Conservation (phyloP, 2,113 vertebrate species). For the Platysteira castanea region DNA sequence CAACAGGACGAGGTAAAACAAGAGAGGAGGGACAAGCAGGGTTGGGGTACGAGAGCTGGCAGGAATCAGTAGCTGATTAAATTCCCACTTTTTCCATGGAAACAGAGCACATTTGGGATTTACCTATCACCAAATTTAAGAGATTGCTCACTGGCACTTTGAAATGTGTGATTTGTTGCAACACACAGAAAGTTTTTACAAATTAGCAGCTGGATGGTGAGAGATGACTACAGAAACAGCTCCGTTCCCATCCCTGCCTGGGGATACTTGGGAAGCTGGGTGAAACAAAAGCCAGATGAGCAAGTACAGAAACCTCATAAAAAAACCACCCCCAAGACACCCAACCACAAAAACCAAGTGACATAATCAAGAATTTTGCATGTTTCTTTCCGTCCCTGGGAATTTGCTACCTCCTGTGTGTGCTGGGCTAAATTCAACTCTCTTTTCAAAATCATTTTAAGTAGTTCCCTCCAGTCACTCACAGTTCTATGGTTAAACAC, state of each 20-base stretch:
- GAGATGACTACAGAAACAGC: neutral
- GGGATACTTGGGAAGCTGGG: neutral
- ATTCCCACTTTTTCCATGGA: neutral
- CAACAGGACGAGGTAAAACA: neutral
- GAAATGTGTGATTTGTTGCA: rapidly evolving
- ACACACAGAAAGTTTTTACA: neutral
- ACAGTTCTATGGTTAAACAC: neutral
- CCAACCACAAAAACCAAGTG: neutral
- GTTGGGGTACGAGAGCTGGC: neutral
- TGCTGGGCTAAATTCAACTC: neutral
- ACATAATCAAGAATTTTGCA: neutral
- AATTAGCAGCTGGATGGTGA: neutral
- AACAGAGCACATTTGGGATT: neutral
- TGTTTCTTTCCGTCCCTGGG: neutral
- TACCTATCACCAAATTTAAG: rapidly evolving
- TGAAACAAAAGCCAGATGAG: neutral
- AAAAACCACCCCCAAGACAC: no score
- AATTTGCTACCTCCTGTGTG: neutral
- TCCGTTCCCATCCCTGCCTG: neutral
- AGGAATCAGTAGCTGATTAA: neutral
- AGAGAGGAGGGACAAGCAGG: neutral
- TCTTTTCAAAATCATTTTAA: neutral
- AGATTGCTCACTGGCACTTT: neutral
- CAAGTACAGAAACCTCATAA: neutral
- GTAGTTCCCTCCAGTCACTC: neutral